Conservation (phyloP, 2,797 vertebrate genomes). For the Typhlichthys eigenmanni region DNA sequence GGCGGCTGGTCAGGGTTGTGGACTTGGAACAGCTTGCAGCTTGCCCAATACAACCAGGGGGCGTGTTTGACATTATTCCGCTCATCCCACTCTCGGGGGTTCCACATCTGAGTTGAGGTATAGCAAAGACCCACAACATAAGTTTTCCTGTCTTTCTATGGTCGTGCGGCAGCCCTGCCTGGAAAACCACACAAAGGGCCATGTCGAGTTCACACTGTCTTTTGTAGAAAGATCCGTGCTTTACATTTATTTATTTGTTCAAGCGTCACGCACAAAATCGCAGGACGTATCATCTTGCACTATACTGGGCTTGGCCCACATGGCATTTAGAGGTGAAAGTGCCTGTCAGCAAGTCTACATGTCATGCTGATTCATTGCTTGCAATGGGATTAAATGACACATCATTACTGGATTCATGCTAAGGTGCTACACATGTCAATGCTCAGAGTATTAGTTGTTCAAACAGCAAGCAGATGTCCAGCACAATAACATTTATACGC, state of each 20-base stretch:
- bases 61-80: constrained; percentile 63
- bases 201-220: constrained; percentile 49
- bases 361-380: constrained; percentile 38
- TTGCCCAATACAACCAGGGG: constrained; percentile 42
- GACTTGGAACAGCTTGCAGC: constrained; percentile 56
- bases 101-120: constrained; percentile 67
- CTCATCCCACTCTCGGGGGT: constrained; percentile 51
- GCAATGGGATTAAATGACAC: constrained; percentile 41
- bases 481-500: constrained; percentile 34
- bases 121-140: constrained; percentile 59
- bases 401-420: constrained; percentile 48
- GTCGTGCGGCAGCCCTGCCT: constrained; percentile 50
- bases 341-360: constrained; percentile 38
- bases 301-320: constrained; percentile 29
- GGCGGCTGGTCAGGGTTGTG: constrained; percentile 65
- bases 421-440: constrained; percentile 61
- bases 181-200: constrained; percentile 60
- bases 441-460: constrained; percentile 53
- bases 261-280: constrained; percentile 43
- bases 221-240: constrained; percentile 36
- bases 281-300: constrained; percentile 39
- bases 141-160: constrained; percentile 54
- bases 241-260: constrained; percentile 52
- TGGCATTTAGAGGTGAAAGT: constrained; percentile 25
- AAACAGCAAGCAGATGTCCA: constrained; percentile 69